Conservation (phyloP, 2,113 vertebrate species). For the Serilophus lunatus region DNA sequence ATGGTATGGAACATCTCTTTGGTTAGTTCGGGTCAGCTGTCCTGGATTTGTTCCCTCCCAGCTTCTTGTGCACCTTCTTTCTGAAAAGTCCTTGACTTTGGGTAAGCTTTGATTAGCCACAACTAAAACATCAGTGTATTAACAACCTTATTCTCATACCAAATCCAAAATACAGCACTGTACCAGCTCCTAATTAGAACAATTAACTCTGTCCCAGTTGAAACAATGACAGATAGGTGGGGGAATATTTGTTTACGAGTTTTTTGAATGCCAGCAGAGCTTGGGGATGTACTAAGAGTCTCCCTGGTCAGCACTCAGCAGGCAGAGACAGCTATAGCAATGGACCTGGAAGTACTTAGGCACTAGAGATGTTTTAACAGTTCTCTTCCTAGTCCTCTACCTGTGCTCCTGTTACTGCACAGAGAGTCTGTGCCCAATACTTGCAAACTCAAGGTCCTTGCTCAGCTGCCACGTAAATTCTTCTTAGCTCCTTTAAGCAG, state of each 20-base stretch:
- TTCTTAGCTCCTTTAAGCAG: background rate
- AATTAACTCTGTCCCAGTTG: background rate
- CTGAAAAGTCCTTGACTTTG: background rate
- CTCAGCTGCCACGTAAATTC: background rate
- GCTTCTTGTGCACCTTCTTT: background rate
- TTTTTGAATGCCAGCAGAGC: background rate
- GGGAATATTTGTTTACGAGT: background rate
- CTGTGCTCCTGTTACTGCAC: background rate
- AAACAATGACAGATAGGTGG: background rate
- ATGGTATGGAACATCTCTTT: background rate
- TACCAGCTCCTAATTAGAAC: background rate
- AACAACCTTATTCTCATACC: background rate
- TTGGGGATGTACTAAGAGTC: background rate
- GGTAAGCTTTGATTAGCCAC: background rate
- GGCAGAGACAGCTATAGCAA: background rate
- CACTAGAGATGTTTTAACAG: background rate
- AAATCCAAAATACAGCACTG: background rate
- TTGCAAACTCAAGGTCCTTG: background rate
- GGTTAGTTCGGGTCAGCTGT: background rate
- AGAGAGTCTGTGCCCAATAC: rapidly evolving
- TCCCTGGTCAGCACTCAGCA: background rate
- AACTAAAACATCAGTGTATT: background rate
- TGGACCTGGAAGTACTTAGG: background rate
- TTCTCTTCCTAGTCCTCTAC: background rate
- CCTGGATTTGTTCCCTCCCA: background rate